These are phyloP conservation scores for Rattus rattus DNA, from an alignment of 2,113 vertebrate species.

Conservation along the genomic window DNA sequence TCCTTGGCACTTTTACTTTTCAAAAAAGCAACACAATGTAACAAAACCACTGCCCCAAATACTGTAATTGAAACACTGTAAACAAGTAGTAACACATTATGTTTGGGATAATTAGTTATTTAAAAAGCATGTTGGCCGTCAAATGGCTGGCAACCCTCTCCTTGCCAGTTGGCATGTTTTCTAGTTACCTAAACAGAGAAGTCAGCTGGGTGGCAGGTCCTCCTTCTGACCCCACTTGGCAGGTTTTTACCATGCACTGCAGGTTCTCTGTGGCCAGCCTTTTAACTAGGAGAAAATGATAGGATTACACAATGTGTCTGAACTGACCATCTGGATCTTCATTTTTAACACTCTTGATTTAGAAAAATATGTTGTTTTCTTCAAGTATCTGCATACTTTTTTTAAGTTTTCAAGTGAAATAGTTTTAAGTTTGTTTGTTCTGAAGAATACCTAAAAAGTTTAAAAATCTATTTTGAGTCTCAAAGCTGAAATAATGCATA, in stretches of 20 bases:
- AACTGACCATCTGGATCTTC: slow-evolving; percentile 85
- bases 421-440: slow-evolving; percentile 60
- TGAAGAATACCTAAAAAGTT: slow-evolving; percentile 44
- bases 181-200: slow-evolving; percentile 92
- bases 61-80: slow-evolving; percentile 78
- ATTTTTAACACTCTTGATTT: slow-evolving; percentile 80
- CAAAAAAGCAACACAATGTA: slow-evolving; percentile 68
- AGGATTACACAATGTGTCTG: slow-evolving; percentile 82
- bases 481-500: slow-evolving; percentile 18
- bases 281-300: slow-evolving; percentile 91
- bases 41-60: slow-evolving; percentile 80
- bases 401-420: slow-evolving; percentile 63
- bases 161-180: slow-evolving; percentile 84
- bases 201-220: slow-evolving; percentile 89
- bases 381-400: slow-evolving; percentile 66
- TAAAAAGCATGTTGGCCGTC: slow-evolving; percentile 86
- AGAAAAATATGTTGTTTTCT: slow-evolving; percentile 78
- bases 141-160: slow-evolving; percentile 80
- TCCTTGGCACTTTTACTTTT: slow-evolving; percentile 63
- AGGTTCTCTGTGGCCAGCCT: slow-evolving; percentile 92
- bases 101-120: slow-evolving; percentile 85
- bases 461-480: slow-evolving; percentile 43
- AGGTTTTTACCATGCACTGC: slow-evolving; percentile 92
- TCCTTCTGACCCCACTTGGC: slow-evolving; percentile 86
- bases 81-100: slow-evolving; percentile 85